phyloP scores from a whole-genome alignment of 1,140 invertebrate genomes.

The Pantala flavescens region DNA sequence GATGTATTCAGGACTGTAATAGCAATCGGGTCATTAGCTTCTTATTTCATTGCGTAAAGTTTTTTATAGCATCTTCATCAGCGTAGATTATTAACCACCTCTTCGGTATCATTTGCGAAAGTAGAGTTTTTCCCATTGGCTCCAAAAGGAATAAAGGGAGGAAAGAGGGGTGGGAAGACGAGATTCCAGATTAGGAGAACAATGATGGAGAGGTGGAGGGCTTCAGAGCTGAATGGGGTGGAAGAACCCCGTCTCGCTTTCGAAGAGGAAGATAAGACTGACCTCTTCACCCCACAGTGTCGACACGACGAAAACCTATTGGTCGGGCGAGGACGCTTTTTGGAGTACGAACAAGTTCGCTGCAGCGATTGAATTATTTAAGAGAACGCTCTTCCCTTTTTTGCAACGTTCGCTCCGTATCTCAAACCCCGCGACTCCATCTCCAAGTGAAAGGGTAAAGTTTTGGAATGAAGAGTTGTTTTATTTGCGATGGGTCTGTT shows the following conservation, averaged over 20 bases:
- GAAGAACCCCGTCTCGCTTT: background rate
- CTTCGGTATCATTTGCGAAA: too few relatives aligned
- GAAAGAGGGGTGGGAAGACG: background rate
- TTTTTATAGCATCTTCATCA: too few relatives aligned
- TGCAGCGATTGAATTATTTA: constrained; percentile 7
- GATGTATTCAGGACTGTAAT: too few relatives aligned
- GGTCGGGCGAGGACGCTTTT: background rate
- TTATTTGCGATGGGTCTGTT: too few relatives aligned
- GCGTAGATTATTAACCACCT: too few relatives aligned
- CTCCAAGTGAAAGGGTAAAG: background rate
- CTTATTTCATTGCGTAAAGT: too few relatives aligned
- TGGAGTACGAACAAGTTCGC: background rate
- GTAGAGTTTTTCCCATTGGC: too few relatives aligned
- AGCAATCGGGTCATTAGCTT: too few relatives aligned
- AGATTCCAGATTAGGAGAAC: constrained; percentile 1
- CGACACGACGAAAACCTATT: background rate
- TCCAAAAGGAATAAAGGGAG: background rate
- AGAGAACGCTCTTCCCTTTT: background rate
- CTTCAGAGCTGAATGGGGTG: background rate
- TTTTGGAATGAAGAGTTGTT: background rate
- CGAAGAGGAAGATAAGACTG: constrained; percentile 1
- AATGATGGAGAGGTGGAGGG: background rate
- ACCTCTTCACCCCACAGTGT: background rate
- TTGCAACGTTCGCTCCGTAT: background rate
- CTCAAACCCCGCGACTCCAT: background rate